Conservation (phyloP, 2,113 vertebrate species). For the Cephalopterus ornatus region DNA sequence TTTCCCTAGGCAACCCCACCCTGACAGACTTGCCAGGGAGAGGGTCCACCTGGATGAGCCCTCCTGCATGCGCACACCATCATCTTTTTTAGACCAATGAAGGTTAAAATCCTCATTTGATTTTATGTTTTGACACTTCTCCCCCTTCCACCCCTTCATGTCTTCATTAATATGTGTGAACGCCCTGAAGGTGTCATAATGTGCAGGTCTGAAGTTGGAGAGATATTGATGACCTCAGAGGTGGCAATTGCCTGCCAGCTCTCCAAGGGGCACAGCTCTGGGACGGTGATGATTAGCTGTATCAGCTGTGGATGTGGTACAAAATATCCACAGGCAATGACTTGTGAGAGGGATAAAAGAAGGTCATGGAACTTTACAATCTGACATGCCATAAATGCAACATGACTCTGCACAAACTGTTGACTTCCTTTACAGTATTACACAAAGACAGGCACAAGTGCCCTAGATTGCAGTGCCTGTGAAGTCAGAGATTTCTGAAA, state of each 20-base stretch:
- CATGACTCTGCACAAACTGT: background rate
- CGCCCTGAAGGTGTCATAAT: rapidly evolving
- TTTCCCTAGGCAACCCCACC: background rate
- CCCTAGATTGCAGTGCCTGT: background rate
- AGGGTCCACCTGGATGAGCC: background rate
- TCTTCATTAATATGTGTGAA: rapidly evolving
- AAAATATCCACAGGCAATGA: background rate
- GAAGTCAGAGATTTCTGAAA: background rate
- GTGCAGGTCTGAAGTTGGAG: background rate
- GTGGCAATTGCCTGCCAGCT: background rate
- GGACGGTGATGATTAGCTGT: background rate
- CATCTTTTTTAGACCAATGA: background rate
- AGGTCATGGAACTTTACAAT: background rate
- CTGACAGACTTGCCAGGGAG: background rate
- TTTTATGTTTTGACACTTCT: background rate
- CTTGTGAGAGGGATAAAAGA: background rate
- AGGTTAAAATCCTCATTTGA: background rate
- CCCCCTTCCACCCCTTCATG: rapidly evolving
- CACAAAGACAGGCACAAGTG: background rate
- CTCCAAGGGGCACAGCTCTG: background rate
- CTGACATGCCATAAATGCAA: background rate
- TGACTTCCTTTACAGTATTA: background rate
- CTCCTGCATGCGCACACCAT: background rate
- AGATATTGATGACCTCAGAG: rapidly evolving
- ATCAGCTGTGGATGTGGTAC: background rate